A percentile compares a stretch with the other conserved stretches of the same genome.
phyloP scores from a whole-genome alignment of 2,113 vertebrate species.

The Rana temporaria region DNA sequence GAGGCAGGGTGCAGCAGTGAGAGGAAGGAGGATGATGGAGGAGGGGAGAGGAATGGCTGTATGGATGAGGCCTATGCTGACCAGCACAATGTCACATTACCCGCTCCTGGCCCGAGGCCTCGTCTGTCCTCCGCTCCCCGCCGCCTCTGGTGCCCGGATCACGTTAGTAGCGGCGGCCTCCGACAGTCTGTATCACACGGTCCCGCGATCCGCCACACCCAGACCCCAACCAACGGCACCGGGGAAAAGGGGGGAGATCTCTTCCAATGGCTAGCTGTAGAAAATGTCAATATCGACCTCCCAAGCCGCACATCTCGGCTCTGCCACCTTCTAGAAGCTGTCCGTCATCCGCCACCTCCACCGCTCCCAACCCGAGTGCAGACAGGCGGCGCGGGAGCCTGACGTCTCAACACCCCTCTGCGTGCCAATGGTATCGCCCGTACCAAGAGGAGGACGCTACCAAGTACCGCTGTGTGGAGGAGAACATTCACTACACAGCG shows the following conservation, averaged over 20 bases:
- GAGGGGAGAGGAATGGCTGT: not conserved
- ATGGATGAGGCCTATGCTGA: not conserved
- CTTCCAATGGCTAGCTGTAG: not conserved
- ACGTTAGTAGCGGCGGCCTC: conserved; percentile 57
- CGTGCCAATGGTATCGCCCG: conserved; percentile 21
- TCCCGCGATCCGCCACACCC: conserved; percentile 47
- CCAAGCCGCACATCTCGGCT: not conserved
- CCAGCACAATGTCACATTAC: not conserved
- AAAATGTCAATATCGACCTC: not conserved
- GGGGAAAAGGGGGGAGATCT: not conserved
- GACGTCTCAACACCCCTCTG: not conserved
- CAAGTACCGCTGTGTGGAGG: conserved; percentile 45
- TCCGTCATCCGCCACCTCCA: not conserved
- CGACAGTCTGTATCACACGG: conserved; percentile 54
- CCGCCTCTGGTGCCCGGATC: conserved; percentile 57
- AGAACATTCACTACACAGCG: conserved; percentile 13
- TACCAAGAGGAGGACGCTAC: conserved; percentile 39
- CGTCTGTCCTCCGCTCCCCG: conserved; percentile 12
- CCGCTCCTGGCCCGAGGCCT: conserved; percentile 28
- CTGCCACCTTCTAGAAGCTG: not conserved
- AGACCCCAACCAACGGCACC: conserved; percentile 16
- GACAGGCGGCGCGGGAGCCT: not conserved
- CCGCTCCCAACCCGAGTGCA: not conserved
- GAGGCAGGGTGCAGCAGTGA: not conserved
- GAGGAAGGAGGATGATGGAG: not conserved